These are phyloP conservation scores for Hephaestus fuliginosus DNA, from an alignment of 2,797 vertebrate genomes.

Conservation along the genomic window DNA sequence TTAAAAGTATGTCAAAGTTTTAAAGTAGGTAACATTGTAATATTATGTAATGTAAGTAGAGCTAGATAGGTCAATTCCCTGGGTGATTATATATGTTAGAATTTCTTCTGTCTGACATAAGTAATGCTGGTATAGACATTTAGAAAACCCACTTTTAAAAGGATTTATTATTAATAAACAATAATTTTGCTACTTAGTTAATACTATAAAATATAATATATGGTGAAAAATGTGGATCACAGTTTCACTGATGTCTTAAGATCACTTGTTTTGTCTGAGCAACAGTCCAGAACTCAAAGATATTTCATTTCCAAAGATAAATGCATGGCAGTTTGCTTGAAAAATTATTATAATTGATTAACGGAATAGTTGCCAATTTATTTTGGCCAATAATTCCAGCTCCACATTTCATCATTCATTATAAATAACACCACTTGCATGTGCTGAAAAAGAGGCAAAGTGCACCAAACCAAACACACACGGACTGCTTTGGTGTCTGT, in stretches of 20 bases:
- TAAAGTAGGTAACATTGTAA: not conserved
- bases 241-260: not conserved
- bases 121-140: too few relatives aligned
- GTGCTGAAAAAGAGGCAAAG: not conserved
- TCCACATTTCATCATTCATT: not conserved
- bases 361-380: not conserved
- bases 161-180: not conserved
- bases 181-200: too few relatives aligned
- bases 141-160: too few relatives aligned
- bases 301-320: not conserved
- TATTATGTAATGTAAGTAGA: too few relatives aligned
- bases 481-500: not conserved
- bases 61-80: not conserved
- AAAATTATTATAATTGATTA: not conserved
- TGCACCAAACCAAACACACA: not conserved
- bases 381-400: not conserved
- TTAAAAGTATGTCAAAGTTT: not conserved
- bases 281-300: constrained; percentile 2
- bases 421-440: not conserved
- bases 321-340: not conserved
- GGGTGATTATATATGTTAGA: not conserved
- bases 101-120: too few relatives aligned
- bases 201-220: not conserved
- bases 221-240: not conserved
- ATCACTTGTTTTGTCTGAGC: not conserved